phyloP scores from a whole-genome alignment of 1,140 invertebrate species.

The Neocloeon triangulifer region DNA sequence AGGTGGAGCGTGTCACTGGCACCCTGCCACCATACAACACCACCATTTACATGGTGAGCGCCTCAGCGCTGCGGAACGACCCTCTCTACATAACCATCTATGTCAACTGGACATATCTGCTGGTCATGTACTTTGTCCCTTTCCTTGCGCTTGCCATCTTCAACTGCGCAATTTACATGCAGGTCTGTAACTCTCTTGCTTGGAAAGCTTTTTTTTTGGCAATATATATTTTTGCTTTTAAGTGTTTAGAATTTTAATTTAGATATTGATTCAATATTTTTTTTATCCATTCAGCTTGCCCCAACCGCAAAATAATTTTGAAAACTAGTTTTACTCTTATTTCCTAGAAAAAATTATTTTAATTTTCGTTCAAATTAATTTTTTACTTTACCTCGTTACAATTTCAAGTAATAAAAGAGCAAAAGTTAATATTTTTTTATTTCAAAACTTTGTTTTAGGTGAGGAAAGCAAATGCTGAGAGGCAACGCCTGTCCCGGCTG shows the following conservation, averaged over 20 bases:
- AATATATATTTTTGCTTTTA: too few species aligned
- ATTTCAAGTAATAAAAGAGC: too few species aligned
- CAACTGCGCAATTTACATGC: conserved; percentile 70
- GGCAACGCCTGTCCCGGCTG: conserved; percentile 51
- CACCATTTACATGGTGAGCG: conserved; percentile 42
- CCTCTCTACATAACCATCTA: conserved; percentile 60
- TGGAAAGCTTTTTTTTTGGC: background rate
- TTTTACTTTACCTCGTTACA: too few species aligned
- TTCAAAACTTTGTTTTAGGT: conserved; percentile 42
- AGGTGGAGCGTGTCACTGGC: conserved; percentile 25
- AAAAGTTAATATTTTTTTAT: too few species aligned
- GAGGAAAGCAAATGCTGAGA: conserved; percentile 55
- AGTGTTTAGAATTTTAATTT: too few species aligned
- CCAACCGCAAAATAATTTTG: too few species aligned
- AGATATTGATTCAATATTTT: too few species aligned
- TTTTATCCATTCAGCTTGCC: background rate
- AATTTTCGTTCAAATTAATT: too few species aligned
- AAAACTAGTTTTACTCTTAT: too few species aligned
- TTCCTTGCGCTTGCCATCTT: conserved; percentile 63
- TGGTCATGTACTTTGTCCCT: conserved; percentile 80
- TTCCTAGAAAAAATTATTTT: too few species aligned
- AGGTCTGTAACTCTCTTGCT: conserved; percentile 23
- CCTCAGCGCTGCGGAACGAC: conserved; percentile 44
- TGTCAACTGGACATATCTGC: conserved; percentile 77
- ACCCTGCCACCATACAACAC: conserved; percentile 25